Conservation (phyloP, 2,797 vertebrate genomes). For the Pipistrellus nathusii region DNA sequence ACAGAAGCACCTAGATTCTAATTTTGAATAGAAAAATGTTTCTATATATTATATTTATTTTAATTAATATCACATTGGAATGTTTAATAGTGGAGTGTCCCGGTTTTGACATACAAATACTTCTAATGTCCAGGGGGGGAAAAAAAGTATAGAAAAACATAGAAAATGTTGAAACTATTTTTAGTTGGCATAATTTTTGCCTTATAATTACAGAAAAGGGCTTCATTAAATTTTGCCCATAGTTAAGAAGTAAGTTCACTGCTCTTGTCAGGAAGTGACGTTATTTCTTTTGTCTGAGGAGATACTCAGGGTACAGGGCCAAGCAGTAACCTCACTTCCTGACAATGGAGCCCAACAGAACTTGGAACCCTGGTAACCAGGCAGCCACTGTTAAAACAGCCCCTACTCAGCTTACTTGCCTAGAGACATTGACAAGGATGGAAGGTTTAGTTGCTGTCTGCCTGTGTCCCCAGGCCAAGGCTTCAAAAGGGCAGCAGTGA, state of each 20-base stretch:
- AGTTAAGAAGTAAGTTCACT: background rate
- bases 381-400: background rate
- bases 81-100: background rate
- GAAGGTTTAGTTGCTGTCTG: background rate
- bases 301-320: background rate
- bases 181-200: background rate
- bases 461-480: too few species aligned
- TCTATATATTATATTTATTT: background rate
- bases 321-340: background rate
- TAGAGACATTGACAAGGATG: background rate
- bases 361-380: background rate
- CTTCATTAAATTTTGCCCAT: background rate
- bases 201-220: background rate
- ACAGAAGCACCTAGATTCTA: background rate
- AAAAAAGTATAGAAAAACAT: background rate
- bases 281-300: background rate
- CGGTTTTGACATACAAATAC: background rate
- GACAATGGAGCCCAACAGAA: background rate
- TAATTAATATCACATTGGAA: background rate
- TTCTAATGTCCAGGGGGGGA: background rate
- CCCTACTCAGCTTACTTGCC: background rate
- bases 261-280: background rate
- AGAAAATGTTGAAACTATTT: background rate
- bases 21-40: slow-evolving; percentile 26
- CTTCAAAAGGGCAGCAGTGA: background rate